phyloP scores from a whole-genome alignment of 2,888 invertebrate species.

The Germaria angustata region DNA sequence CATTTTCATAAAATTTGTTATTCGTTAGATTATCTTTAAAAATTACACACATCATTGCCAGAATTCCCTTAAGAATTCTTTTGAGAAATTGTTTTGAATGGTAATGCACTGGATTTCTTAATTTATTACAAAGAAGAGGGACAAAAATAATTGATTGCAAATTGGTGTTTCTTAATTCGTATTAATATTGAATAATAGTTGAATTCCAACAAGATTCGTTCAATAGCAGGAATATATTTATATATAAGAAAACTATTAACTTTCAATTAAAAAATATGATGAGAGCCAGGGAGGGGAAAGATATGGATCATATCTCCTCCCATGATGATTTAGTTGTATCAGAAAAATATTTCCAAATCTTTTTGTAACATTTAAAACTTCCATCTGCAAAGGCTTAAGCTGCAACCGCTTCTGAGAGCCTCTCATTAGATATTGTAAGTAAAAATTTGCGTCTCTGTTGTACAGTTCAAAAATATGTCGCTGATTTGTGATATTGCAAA shows the following conservation, averaged over 20 bases:
- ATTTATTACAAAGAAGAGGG: constrained; percentile 10
- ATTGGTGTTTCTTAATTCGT: constrained; percentile 30
- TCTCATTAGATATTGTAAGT: no score
- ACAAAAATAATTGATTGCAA: constrained; percentile 23
- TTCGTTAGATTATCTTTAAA: constrained; percentile 37
- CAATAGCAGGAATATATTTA: background rate
- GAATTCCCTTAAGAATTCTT: constrained; percentile 52
- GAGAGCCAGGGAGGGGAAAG: no score
- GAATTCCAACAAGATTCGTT: background rate
- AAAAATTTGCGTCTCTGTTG: no score
- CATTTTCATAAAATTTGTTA: constrained; percentile 29
- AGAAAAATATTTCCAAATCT: no score
- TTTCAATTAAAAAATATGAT: background rate
- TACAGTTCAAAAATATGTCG: no score
- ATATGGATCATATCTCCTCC: no score
- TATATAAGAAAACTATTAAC: background rate
- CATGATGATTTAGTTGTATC: no score
- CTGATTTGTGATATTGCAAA: no score
- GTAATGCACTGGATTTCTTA: constrained; percentile 15
- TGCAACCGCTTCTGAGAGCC: no score
- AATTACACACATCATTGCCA: constrained; percentile 36
- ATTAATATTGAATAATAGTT: background rate
- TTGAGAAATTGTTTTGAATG: constrained; percentile 33
- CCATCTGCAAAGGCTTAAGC: no score
- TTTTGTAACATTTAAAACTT: no score